Base-by-base conservation (phyloP, 2,888 invertebrate genomes). In the Neelides folsomi region DNA sequence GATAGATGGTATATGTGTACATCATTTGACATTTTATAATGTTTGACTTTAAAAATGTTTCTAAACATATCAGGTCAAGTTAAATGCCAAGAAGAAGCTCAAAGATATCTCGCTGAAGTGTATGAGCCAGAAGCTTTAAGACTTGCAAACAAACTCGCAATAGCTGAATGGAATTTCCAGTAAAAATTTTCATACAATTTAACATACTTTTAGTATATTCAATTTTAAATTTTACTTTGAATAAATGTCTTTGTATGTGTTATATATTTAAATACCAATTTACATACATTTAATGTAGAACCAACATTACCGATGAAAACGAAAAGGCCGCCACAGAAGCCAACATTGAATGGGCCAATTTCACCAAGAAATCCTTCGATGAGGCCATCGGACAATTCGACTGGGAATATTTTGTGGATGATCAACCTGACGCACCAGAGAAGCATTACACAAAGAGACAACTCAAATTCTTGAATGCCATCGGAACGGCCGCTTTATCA, bases 401-500 rank as follows among this genome's bases (percentile, higher is more conserved):
- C 18, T 56, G 47, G 9, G 49, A 55, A n/a, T 16, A 19, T 13
- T 58, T 58, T 43, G 35, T 44, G 12, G 56, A 60, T 20, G 13
- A 15, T 9, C 18, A 13, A 39, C 10, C 54, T 34, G 7, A 27
- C 27, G 27, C 27, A 27, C 27, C 27, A 27, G 27, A 27, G 34
- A 15, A 35, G 47, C 76, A 76, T 47, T 74, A 78, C 36, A 65
- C 86, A 0, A 75, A 79, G 60, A 71, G 85, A 38, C 83, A 86
- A 71, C 74, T 89, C 53, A 75, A 77, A 66, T 77, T 80, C 68
- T 77, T 89, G 12, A 77, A 82, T 0, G 77, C 80, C 47, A 76
- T 77, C 48, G 85, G 86, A 37, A 75, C 82, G 34, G 81, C 83
- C 12, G 81, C 83, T 0, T 69, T 89, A 44, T 74, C 79, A 0